A percentile compares a stretch with the other conserved stretches of the same genome.
Conservation (phyloP, 2,797 vertebrate genomes). For the Podarcis lilfordi region DNA sequence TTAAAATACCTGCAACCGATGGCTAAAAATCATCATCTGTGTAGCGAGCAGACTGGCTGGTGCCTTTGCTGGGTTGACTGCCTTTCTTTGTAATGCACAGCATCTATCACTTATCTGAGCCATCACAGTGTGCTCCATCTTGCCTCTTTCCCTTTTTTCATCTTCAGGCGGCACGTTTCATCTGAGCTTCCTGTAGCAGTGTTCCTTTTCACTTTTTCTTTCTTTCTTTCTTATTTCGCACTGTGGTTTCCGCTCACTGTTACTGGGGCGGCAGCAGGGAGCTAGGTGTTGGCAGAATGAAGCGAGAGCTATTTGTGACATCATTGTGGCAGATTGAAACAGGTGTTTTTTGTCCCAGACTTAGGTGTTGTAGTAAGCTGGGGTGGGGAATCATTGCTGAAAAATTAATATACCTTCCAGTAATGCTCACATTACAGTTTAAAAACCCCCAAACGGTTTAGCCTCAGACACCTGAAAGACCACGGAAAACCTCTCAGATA, state of each 20-base stretch:
- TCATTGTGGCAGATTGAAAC: not conserved
- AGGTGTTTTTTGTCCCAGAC: not conserved
- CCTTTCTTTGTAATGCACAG: not conserved
- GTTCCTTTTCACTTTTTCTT: not conserved
- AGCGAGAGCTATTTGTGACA: not conserved
- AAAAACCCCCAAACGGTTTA: too few species aligned
- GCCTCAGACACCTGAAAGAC: too few species aligned
- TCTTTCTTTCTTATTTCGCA: not conserved
- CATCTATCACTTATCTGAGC: not conserved
- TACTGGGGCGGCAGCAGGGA: not conserved
- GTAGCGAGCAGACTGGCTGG: not conserved
- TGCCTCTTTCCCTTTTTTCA: not conserved
- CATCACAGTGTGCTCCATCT: too few species aligned
- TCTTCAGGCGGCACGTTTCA: not conserved
- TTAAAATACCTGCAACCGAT: not conserved
- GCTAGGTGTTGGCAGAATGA: not conserved
- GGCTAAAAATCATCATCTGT: not conserved
- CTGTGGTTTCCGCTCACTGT: conserved; percentile 4
- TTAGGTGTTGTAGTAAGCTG: not conserved
- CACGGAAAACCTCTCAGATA: too few species aligned
- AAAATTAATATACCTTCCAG: too few species aligned
- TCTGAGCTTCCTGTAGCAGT: not conserved
- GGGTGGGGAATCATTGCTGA: too few species aligned
- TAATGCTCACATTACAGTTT: too few species aligned
- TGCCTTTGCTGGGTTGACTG: not conserved